phyloP scores from a whole-genome alignment of 2,797 vertebrate species.

The Pampus argenteus region DNA sequence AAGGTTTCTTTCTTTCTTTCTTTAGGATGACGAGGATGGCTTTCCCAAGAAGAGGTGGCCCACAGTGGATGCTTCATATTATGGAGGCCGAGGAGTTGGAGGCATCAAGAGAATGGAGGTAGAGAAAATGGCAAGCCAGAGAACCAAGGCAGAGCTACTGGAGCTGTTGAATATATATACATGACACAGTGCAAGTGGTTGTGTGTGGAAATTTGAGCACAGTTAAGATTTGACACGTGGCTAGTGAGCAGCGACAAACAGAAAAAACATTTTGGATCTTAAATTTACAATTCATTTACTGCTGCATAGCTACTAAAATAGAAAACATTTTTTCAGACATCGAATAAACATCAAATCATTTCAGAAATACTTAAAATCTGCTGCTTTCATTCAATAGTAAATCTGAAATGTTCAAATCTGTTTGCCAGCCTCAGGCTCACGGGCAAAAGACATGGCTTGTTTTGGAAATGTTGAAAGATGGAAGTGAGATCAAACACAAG shows the following conservation, averaged over 20 bases:
- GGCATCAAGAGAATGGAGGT: slow-evolving; percentile 99
- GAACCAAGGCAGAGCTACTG: neutral
- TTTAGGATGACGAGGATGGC: slow-evolving; percentile 94
- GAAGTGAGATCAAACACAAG: slow-evolving; percentile 44
- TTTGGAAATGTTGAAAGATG: slow-evolving; percentile 18
- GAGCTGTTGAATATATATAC: neutral
- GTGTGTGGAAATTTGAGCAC: too few relatives aligned
- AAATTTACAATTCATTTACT: too few relatives aligned
- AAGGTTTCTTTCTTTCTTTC: slow-evolving; percentile 1
- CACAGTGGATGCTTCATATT: slow-evolving; percentile 97
- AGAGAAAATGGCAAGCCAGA: neutral
- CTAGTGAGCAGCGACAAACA: neutral
- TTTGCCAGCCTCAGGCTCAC: slow-evolving; percentile 10
- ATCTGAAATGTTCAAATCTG: slow-evolving; percentile 2
- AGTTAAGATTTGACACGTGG: too few relatives aligned
- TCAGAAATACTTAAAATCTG: neutral
- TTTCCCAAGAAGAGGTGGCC: slow-evolving; percentile 97
- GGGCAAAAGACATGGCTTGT: slow-evolving; percentile 22
- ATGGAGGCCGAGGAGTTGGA: slow-evolving; percentile 95
- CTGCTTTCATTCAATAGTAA: slow-evolving; percentile 1
- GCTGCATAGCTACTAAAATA: too few relatives aligned
- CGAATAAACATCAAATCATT: too few relatives aligned
- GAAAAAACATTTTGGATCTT: too few relatives aligned
- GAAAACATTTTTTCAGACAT: too few relatives aligned
- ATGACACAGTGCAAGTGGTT: too few relatives aligned